phyloP scores from a whole-genome alignment of 2,888 invertebrate genomes.

The Drosophila rubida region DNA sequence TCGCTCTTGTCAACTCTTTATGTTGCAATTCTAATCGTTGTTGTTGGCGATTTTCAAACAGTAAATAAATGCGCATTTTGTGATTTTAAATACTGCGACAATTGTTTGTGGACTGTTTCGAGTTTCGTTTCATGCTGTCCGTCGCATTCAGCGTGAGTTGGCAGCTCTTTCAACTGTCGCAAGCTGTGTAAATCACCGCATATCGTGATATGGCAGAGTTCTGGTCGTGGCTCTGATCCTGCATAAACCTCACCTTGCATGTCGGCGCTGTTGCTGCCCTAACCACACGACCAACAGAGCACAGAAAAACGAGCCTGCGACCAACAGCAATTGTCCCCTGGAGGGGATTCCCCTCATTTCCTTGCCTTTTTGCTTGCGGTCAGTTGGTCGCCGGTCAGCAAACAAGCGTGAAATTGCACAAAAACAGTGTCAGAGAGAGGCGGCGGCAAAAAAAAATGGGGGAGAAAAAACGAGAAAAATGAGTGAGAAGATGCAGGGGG shows the following conservation, averaged over 20 bases:
- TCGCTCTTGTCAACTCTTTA: no score
- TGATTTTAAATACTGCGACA: not conserved
- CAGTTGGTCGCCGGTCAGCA: constrained; percentile 70
- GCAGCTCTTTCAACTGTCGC: constrained; percentile 13
- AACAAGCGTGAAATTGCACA: constrained; percentile 77
- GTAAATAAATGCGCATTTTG: no score
- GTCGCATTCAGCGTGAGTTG: constrained; percentile 10
- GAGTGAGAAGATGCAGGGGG: not conserved
- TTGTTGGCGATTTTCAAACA: no score
- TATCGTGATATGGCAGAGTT: constrained; percentile 34
- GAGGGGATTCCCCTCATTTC: not conserved
- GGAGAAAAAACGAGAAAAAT: not conserved
- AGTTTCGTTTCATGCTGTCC: not conserved
- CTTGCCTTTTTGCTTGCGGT: constrained; percentile 60
- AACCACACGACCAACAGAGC: constrained; percentile 22
- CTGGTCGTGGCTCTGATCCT: constrained; percentile 1
- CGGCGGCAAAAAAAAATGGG: not conserved
- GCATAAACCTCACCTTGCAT: constrained; percentile 41
- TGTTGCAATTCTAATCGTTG: no score
- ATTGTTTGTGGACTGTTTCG: not conserved
- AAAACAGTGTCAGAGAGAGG: constrained; percentile 56
- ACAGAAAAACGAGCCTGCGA: constrained; percentile 7
- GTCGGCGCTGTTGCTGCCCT: constrained; percentile 43
- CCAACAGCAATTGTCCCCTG: not conserved
- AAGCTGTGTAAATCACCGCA: constrained; percentile 23